Evolutionary conservation across 2,888 invertebrate species (phyloP).

Genomic region (Drosophila prolongata): DNA sequence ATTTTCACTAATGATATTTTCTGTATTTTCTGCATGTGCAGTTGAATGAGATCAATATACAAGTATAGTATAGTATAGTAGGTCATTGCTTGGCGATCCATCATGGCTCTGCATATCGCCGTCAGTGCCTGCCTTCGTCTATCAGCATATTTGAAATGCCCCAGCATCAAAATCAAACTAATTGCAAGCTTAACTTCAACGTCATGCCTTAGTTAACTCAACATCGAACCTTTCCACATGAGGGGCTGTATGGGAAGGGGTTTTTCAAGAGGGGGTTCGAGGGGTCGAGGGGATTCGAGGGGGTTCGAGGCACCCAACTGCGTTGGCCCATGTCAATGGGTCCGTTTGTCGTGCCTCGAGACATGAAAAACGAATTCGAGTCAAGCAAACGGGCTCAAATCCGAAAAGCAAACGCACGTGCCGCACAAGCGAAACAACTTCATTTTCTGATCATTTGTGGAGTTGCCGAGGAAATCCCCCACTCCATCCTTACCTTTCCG

Average conservation of each 20-base stretch:
- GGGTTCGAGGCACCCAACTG: constrained; percentile 66
- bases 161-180: constrained; percentile 48
- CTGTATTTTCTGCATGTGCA: neutral
- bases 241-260: neutral
- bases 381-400: constrained; percentile 47
- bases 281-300: constrained; percentile 31
- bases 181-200: constrained; percentile 48
- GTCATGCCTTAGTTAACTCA: constrained; percentile 50
- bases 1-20: no score
- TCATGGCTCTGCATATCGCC: constrained; percentile 31
- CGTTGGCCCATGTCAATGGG: constrained; percentile 71
- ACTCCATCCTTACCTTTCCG: neutral
- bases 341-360: constrained; percentile 52
- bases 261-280: neutral
- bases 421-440: constrained; percentile 77
- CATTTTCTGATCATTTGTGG: constrained; percentile 70
- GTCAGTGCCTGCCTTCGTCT: constrained; percentile 31
- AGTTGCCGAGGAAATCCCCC: constrained; percentile 40
- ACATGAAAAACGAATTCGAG: constrained; percentile 42
- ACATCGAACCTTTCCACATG: constrained; percentile 44
- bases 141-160: constrained; percentile 48
- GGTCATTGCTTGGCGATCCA: constrained; percentile 22
- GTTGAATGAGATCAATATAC: neutral
- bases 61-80: no score
- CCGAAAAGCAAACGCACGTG: constrained; percentile 75